These are phyloP conservation scores for Hylyphantes graminicola DNA, from an alignment of 1,140 invertebrate genomes.

Conservation along the genomic window DNA sequence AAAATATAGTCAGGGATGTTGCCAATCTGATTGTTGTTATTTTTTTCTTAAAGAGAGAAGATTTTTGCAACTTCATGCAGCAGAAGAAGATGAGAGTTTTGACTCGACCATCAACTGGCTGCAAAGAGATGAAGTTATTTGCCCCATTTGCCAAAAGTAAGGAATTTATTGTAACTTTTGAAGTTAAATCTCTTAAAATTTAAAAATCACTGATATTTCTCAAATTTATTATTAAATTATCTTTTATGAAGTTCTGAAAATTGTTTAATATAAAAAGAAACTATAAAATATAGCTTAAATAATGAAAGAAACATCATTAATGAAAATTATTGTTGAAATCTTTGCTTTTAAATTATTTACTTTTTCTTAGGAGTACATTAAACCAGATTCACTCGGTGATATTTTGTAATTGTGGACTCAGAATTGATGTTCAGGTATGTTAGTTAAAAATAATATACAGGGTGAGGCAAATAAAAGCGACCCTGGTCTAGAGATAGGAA, in stretches of 20 bases:
- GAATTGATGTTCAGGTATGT: constrained; percentile 35
- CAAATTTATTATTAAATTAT: not conserved
- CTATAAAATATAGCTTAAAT: too few species aligned
- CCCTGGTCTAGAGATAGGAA: too few species aligned
- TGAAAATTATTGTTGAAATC: not conserved
- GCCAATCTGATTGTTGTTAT: not conserved
- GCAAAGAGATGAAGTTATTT: constrained; percentile 39
- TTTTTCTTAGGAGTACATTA: constrained; percentile 16
- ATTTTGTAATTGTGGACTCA: constrained; percentile 32
- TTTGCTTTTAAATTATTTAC: not conserved
- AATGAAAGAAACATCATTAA: not conserved
- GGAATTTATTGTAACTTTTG: not conserved
- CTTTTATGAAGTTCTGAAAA: not conserved
- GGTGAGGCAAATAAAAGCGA: too few species aligned
- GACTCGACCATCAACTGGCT: constrained; percentile 14
- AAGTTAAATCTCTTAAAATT: too few species aligned
- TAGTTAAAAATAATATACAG: too few species aligned
- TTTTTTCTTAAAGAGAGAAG: not conserved
- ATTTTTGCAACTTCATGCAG: constrained; percentile 4
- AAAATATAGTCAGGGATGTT: not conserved
- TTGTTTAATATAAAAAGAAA: too few species aligned
- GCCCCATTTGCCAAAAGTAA: constrained; percentile 40
- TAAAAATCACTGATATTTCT: not conserved
- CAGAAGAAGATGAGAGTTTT: not conserved
- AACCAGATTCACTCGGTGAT: constrained; percentile 30